Base-by-base conservation (phyloP, 2,113 vertebrate genomes). In the Strix uralensis region DNA sequence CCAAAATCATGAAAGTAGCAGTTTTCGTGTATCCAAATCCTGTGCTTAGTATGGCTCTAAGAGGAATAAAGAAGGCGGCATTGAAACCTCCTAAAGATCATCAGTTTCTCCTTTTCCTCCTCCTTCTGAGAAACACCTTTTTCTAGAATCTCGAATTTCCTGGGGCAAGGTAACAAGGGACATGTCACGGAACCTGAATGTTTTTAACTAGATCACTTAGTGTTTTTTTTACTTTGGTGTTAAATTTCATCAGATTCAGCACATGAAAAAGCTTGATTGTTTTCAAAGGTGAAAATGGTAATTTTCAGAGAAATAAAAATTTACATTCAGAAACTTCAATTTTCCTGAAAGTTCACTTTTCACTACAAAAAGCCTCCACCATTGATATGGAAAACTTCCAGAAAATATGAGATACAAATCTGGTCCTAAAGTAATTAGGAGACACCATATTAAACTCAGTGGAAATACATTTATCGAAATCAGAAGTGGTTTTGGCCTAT, bases 401-500 rank as follows among this genome's bases (percentile, higher is more conserved):
- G n/a, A 59, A 58, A 67, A 36, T 22, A 15, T 13, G 51, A 70
- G 12, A 22, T 46, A 69, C 1, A 3, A 82, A 72, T 61, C 20
- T 15, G 3, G 9, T 67, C 7, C 40, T 25, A 44, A 47, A 72
- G 5, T 30, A 38, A 27, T 20, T 46, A 44, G 36, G 38, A 67
- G 5, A 34, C 18, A 32, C 10, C 0, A 0, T 57, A 32, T 54
- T 78, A 54, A 51, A 72, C 7, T 44, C 27, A 49, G 3, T 52
- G 10, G 18, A 83, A 69, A 27, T 40, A 21, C 17, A 5, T 87
- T 55, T 30, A 29, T 29, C 3, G 21, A 73, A 80, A 77, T 88
- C 23, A 27, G 40, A 65, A 91, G 70, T 20, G 3, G 9, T 52
- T 66, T 78, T 18, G 27, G 4, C 4, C 13, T 52, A 42, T 81